Evolutionary conservation across 2,888 invertebrate genomes (phyloP).

Genomic region (Deilephila elpenor): DNA sequence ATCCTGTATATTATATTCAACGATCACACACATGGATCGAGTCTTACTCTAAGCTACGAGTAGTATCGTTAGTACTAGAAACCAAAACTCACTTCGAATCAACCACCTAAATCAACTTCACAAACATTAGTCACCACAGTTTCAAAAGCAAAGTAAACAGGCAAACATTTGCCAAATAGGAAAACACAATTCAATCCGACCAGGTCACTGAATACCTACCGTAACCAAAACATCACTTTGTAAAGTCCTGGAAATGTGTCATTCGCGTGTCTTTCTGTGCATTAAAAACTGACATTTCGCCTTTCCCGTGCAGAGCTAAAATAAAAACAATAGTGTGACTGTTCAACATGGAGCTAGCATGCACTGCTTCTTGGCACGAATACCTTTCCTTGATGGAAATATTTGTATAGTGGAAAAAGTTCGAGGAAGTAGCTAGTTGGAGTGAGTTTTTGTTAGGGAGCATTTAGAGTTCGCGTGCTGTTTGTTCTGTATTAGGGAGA

Average conservation of each 20-base stretch:
- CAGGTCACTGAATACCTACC: background rate
- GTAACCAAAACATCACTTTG: background rate
- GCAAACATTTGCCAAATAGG: no score
- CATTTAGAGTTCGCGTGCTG: background rate
- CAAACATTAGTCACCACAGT: no score
- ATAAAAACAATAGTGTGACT: constrained; percentile 27
- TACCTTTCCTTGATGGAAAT: constrained; percentile 35
- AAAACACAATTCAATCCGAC: background rate
- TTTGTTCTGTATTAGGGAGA: background rate
- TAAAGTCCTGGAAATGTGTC: constrained; percentile 13
- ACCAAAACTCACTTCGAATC: no score
- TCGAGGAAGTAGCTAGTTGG: background rate
- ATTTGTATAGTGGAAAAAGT: constrained; percentile 24
- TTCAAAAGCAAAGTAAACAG: no score
- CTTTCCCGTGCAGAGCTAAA: constrained; percentile 18
- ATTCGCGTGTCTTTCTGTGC: constrained; percentile 26
- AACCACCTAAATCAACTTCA: no score
- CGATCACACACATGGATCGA: no score
- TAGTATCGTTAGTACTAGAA: no score
- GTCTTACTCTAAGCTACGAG: no score
- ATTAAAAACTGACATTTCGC: constrained; percentile 25
- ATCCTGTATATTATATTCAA: no score
- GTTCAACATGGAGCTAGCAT: constrained; percentile 36
- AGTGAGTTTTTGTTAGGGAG: constrained; percentile 4
- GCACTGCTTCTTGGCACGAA: constrained; percentile 47